Evolutionary conservation across 53 echinoderm and acorn worm species (phyloP), one percentile per base, ranked within the genome.

Genomic region (Paracentrotus lividus): DNA sequence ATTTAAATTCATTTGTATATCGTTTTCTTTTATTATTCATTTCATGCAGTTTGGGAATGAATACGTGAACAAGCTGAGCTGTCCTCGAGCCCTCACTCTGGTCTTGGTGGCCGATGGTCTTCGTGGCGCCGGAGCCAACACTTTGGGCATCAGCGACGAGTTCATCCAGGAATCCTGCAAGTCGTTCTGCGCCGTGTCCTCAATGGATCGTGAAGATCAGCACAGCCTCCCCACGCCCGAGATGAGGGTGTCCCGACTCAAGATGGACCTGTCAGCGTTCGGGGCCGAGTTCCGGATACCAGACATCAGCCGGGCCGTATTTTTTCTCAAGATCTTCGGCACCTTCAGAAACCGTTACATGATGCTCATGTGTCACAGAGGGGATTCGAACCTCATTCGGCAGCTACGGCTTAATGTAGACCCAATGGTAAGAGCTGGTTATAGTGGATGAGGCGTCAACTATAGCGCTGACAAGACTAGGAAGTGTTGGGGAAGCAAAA

Each of bases 321-420:
- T 99, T 93, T 95, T 96, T 88, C 90, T 99, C 44, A 99, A 99
- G 90, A 97, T 99, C 38, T 99, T 97, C 53, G 99, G 99, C 51
- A 99, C 99, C 8, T 97, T 95, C 58, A 92, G 99, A 16, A 94
- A 97, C 81, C 93, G 99, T 12, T 96, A 97, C 93, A 95, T 99
- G 77, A 93, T 95, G 26, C 86, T 99, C 1, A 77, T 96, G 65
- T 99, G 97, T 85, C 95, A 97, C 10, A 95, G 97, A 58, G 95
- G 96, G 44, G 99, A 97, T 42, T 97, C 97, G 1, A 96, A 99
- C 85, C 65, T 99, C 59, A 94, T 98, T 3, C 88, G 99, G 58
- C 99, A 98, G 92, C 95, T 98, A 33, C 68, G 99, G 90, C 94
- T 99, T 27, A 97, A 97, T 15, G 85, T 95, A 16, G 97, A 99